phyloP scores from a whole-genome alignment of 2,113 vertebrate genomes.

The Larimichthys crocea region DNA sequence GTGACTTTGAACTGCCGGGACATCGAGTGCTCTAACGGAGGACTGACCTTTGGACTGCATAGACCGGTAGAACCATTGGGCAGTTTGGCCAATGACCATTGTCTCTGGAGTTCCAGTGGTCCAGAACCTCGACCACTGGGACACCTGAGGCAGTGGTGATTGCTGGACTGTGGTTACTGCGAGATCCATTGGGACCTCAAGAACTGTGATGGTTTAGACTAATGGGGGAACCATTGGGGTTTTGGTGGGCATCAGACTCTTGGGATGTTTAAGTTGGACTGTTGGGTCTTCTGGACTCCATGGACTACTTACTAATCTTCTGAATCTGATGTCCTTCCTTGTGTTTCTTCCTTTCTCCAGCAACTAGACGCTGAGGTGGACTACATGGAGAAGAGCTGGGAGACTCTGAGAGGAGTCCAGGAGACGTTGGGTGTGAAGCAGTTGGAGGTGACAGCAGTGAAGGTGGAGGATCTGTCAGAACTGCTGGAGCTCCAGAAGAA shows the following conservation, averaged over 20 bases:
- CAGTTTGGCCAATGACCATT: background rate
- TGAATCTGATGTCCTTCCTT: too few species aligned
- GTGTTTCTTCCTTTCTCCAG: constrained; percentile 69
- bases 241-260: too few species aligned
- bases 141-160: too few species aligned
- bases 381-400: constrained; percentile 83
- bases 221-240: too few species aligned
- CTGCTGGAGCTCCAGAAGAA: constrained; percentile 85
- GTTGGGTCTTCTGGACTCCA: too few species aligned
- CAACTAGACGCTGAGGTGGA: constrained; percentile 88
- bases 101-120: background rate
- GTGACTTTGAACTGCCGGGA: background rate
- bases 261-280: too few species aligned
- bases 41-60: background rate
- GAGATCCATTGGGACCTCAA: background rate
- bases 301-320: too few species aligned
- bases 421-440: constrained; percentile 83
- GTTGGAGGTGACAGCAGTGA: constrained; percentile 78
- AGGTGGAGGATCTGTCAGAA: constrained; percentile 81
- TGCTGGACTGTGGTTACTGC: background rate
- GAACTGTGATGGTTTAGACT: too few species aligned
- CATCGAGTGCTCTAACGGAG: too few species aligned
- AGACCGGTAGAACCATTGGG: background rate
- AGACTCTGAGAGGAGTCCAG: constrained; percentile 70
- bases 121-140: background rate